Evolutionary conservation across 1,140 invertebrate genomes (phyloP).

Genomic region (Ridgeia piscesae): DNA sequence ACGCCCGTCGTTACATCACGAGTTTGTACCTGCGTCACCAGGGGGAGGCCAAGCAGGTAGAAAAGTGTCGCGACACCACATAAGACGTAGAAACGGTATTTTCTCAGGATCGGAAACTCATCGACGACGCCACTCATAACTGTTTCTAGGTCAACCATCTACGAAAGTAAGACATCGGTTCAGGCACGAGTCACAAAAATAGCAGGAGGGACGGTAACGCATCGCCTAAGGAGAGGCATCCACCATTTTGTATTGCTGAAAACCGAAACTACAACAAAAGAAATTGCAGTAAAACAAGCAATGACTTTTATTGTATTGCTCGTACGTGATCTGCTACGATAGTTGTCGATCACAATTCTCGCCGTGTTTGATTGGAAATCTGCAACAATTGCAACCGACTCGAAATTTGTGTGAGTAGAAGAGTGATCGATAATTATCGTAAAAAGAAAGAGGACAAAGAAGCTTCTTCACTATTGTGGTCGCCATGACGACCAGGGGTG

Average conservation of each 20-base stretch:
- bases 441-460: neutral
- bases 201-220: neutral
- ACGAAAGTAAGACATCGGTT: neutral
- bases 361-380: neutral
- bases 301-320: neutral
- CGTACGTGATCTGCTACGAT: neutral
- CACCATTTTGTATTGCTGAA: neutral
- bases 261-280: neutral
- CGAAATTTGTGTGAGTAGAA: neutral
- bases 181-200: neutral
- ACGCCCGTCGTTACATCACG: neutral
- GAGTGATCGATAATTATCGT: neutral
- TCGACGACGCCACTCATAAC: constrained; percentile 21
- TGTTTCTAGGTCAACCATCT: constrained; percentile 26
- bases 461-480: neutral
- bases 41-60: constrained; percentile 11
- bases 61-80: neutral
- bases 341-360: neutral
- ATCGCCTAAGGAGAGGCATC: neutral
- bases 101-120: neutral
- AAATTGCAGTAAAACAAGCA: neutral
- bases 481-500: neutral
- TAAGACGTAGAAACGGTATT: constrained; percentile 16
- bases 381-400: neutral
- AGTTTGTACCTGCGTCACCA: constrained; percentile 19